A percentile compares a stretch with the other conserved stretches of the same genome.
Evolutionary conservation across 2,888 invertebrate genomes (phyloP).

Genomic region (Ctenicera cuprea): DNA sequence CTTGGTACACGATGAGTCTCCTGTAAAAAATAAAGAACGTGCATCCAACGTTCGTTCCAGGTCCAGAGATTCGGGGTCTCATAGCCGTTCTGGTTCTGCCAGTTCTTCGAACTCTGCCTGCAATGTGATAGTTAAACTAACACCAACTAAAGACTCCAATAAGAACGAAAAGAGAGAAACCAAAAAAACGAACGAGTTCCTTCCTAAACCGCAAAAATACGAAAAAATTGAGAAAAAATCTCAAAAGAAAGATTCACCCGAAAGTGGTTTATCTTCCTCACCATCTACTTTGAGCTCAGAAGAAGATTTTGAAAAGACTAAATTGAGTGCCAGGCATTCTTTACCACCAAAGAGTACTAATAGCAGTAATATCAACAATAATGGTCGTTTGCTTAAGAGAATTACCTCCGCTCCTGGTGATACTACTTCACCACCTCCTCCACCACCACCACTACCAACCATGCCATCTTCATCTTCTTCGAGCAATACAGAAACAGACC

Average conservation of each 20-base stretch:
- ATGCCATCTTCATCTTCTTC: constrained; percentile 79
- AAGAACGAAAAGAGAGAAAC: constrained; percentile 53
- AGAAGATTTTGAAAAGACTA: constrained; percentile 68
- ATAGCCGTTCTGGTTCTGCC: constrained; percentile 79
- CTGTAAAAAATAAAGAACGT: constrained; percentile 59
- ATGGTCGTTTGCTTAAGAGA: constrained; percentile 72
- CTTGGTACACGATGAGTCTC: constrained; percentile 78
- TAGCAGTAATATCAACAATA: constrained; percentile 47
- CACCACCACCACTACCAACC: constrained; percentile 78
- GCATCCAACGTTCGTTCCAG: constrained; percentile 61
- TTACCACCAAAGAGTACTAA: constrained; percentile 61
- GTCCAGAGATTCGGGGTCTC: constrained; percentile 81
- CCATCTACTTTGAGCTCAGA: constrained; percentile 69
- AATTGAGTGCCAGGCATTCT: constrained; percentile 68
- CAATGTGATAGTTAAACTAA: constrained; percentile 69
- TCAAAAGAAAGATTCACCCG: constrained; percentile 58
- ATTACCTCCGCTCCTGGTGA: constrained; percentile 77
- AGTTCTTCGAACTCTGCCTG: constrained; percentile 71
- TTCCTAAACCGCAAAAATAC: constrained; percentile 69
- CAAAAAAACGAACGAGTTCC: constrained; percentile 67
- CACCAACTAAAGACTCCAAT: constrained; percentile 53
- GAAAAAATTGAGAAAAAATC: constrained; percentile 63
- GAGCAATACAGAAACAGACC: constrained; percentile 55
- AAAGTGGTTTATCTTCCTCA: constrained; percentile 70
- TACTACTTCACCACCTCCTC: constrained; percentile 80